Percentiles rank a stretch among this genome's conserved stretches.
These are phyloP conservation scores for Drosophila lini DNA, from an alignment of 1,140 invertebrate species.

Conservation along the genomic window DNA sequence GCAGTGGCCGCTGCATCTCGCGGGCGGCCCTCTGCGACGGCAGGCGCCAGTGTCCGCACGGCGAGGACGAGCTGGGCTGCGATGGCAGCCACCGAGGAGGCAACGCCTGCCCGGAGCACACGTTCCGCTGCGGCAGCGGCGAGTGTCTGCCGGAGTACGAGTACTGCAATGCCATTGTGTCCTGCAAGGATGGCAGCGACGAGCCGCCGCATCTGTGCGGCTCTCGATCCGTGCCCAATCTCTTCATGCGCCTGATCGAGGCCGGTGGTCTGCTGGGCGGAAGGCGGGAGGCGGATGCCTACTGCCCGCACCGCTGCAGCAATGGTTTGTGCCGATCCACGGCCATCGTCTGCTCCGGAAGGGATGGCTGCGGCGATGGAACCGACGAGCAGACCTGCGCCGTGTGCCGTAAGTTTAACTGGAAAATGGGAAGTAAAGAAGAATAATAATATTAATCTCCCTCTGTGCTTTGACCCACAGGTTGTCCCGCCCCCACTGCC, in stretches of 20 bases:
- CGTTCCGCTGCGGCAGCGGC: constrained; percentile 92
- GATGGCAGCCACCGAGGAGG: constrained; percentile 86
- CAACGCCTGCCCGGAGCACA: constrained; percentile 90
- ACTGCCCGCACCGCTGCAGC: constrained; percentile 91
- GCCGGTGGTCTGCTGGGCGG: constrained; percentile 71
- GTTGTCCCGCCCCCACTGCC: constrained; percentile 85
- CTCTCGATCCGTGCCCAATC: constrained; percentile 82
- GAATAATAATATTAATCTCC: neutral
- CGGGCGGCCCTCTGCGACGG: constrained; percentile 92
- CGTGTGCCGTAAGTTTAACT: constrained; percentile 91
- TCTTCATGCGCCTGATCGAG: constrained; percentile 77
- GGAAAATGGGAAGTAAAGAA: no score
- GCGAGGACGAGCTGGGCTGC: constrained; percentile 92
- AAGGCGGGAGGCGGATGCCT: constrained; percentile 67
- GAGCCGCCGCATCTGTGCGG: constrained; percentile 91
- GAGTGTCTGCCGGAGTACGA: constrained; percentile 94
- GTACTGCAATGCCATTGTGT: constrained; percentile 94
- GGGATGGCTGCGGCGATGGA: constrained; percentile 95
- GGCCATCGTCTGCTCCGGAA: constrained; percentile 93
- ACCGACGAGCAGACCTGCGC: constrained; percentile 93
- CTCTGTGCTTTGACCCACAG: constrained; percentile 81
- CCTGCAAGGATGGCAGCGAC: constrained; percentile 93
- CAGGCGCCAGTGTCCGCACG: constrained; percentile 90
- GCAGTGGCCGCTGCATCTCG: constrained; percentile 90
- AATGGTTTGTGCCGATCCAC: constrained; percentile 94